These are phyloP conservation scores for Sisyra terminalis DNA, from an alignment of 2,888 invertebrate genomes.

Conservation along the genomic window DNA sequence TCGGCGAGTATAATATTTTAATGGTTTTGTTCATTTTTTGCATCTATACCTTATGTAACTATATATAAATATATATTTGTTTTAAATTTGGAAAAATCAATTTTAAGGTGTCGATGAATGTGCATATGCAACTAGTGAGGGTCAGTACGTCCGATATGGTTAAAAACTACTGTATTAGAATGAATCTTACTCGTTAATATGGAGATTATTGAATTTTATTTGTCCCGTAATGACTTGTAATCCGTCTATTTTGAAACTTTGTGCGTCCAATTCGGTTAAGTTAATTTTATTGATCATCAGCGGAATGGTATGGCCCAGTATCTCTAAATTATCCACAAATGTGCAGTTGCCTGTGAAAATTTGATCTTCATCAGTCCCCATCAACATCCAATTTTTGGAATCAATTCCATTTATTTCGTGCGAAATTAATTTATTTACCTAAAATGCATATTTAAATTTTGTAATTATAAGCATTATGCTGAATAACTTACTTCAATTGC, in stretches of 20 bases:
- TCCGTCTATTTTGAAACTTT: slow-evolving; percentile 24
- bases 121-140: not conserved
- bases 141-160: no score
- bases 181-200: slow-evolving; percentile 18
- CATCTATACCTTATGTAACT: no score
- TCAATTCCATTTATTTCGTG: slow-evolving; percentile 29
- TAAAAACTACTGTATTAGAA: no score
- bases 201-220: slow-evolving; percentile 23
- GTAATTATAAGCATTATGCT: not conserved
- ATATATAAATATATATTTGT: no score
- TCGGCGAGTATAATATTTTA: no score
- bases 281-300: slow-evolving; percentile 29
- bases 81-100: no score
- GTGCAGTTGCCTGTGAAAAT: slow-evolving; percentile 31
- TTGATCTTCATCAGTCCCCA: slow-evolving; percentile 24
- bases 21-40: no score
- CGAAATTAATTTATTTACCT: slow-evolving; percentile 23
- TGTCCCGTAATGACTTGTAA: slow-evolving; percentile 30
- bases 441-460: slow-evolving; percentile 8
- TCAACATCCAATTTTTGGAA: slow-evolving; percentile 25
- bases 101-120: no score
- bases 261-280: slow-evolving; percentile 24
- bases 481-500: slow-evolving; percentile 20
- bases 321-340: slow-evolving; percentile 25
- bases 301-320: slow-evolving; percentile 26